Base-by-base conservation (phyloP, 2,797 vertebrate genomes). In the Eremophila alpestris region DNA sequence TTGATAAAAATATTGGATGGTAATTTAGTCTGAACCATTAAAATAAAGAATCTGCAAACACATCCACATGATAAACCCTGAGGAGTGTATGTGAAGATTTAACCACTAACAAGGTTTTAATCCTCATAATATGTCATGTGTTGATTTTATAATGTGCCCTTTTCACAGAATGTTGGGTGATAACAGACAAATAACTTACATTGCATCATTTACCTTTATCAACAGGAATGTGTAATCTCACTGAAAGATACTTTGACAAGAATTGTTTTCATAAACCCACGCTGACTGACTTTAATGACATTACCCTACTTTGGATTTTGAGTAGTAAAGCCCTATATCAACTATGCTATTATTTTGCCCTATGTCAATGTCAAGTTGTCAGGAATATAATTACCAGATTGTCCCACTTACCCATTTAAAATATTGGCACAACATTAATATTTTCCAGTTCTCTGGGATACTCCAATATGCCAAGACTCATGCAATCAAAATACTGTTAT, bases 261-360 rank as follows among this genome's bases (percentile, higher is more conserved):
- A 77, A 18, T 58, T 95, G 77, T 94, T 95, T 95, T 93, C 69
- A 83, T 75, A 95, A 94, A 68, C 65, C 24, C 34, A 32, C 4
- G 0, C 5, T 94, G 69, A 71, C 27, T 95, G 95, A 88, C 62
- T 88, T 80, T 52, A 78, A 86, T 90, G 89, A 81, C 87, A 90
- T 92, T 91, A 68, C 27, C 8, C 49, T 81, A 12, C 83, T 88
- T 78, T n/a, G 79, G 38, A 86, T 90, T 90, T 89, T 68, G 92
- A 94, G 58, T 68, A 58, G 58, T 46, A 83, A 93, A 95, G 49
- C 70, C 41, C 24, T 69, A 2, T 86, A 90, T 95, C 83, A 88
- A 20, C 43, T n/a, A 14, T 62, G 52, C 74, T 88, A 62, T 93
- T 95, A 87, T 78, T 94, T 93, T 90, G 11, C 24, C 51, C 36